Conservation (phyloP, 2,797 vertebrate species). For the Pangasius macronema region DNA sequence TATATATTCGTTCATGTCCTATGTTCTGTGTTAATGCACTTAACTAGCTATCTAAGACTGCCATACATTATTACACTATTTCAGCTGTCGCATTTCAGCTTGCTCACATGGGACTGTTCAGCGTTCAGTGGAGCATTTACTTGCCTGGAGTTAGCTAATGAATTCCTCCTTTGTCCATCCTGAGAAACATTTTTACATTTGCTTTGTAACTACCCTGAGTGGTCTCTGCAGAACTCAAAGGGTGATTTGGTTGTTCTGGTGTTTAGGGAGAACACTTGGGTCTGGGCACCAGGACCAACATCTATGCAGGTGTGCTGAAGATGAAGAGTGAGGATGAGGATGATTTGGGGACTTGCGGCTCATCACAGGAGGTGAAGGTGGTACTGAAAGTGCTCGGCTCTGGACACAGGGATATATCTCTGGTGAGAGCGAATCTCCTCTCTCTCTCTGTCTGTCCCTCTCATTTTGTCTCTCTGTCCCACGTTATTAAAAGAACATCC, state of each 20-base stretch:
- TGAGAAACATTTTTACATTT: not conserved
- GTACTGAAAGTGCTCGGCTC: constrained; percentile 95
- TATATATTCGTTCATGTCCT: not conserved
- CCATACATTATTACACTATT: not conserved
- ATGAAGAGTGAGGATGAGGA: constrained; percentile 85
- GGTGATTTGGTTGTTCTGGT: not conserved
- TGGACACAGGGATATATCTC: constrained; percentile 92
- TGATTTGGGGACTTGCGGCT: constrained; percentile 69
- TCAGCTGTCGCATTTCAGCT: not conserved
- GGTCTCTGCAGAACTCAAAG: not conserved
- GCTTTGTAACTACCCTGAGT: not conserved
- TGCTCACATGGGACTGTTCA: not conserved
- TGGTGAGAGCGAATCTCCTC: constrained; percentile 76
- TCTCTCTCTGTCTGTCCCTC: not conserved
- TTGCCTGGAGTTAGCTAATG: too few relatives aligned
- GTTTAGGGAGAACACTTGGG: constrained; percentile 90
- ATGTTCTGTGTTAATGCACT: not conserved
- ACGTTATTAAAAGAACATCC: not conserved
- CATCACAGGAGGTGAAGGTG: constrained; percentile 87
- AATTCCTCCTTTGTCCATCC: too few relatives aligned
- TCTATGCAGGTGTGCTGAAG: constrained; percentile 86
- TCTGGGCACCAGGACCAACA: constrained; percentile 89
- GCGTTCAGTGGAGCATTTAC: not conserved
- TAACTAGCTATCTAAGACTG: not conserved
- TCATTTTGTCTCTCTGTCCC: not conserved